Percentiles rank a stretch among this genome's conserved stretches.
phyloP scores from a whole-genome alignment of 2,797 vertebrate species.

The Pseudochromis fuscus region DNA sequence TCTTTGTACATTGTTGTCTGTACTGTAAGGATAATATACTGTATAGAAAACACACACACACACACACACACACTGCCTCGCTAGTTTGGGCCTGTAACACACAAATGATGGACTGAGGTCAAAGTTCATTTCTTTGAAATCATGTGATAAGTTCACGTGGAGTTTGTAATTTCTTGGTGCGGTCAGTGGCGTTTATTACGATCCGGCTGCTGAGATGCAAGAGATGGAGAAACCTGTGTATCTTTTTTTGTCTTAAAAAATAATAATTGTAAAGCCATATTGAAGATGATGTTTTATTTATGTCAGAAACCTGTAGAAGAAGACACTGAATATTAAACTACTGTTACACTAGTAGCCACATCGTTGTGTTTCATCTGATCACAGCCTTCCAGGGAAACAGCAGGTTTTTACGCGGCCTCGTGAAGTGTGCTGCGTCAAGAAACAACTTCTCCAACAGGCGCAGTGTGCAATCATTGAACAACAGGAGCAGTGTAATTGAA shows the following conservation, averaged over 20 bases:
- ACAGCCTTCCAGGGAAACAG: background rate
- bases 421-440: background rate
- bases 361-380: background rate
- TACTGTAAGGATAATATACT: conserved; percentile 43
- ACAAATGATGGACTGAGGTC: conserved; percentile 5
- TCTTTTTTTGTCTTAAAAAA: background rate
- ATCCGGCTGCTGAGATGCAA: background rate
- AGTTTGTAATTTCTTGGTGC: background rate
- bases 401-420: background rate
- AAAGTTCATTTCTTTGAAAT: conserved; percentile 41
- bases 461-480: background rate
- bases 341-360: background rate
- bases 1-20: conserved; percentile 50
- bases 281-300: background rate
- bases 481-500: background rate
- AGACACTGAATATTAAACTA: background rate
- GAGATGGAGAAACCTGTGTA: background rate
- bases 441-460: background rate
- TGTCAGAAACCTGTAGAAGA: too few relatives aligned
- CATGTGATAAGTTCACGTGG: background rate
- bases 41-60: conserved; percentile 15
- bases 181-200: background rate
- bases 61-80: conserved; percentile 1
- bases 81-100: background rate
- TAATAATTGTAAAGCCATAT: background rate